Evolutionary conservation across 2,888 invertebrate species (phyloP), one percentile per base, ranked within the genome.

Genomic region (Cantharis nigra): DNA sequence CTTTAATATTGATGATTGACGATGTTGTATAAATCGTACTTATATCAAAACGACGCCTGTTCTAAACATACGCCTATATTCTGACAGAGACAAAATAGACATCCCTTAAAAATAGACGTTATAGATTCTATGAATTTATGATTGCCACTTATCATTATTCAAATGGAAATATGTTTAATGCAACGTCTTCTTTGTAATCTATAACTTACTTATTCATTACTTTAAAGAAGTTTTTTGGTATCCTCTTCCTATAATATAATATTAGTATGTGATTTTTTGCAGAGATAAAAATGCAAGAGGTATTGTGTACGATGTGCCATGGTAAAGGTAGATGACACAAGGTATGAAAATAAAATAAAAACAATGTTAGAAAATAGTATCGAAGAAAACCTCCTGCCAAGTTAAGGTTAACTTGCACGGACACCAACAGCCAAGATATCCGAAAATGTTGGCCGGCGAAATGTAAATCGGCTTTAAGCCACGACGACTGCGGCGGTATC

Each of bases 331-430:
- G 71, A 77, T 74, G 77, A 77, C 76, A 73, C 69, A 77, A 63
- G 74, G 69, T 67, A 75, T 70, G 73, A 80, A 78, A 77, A 78
- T 80, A 77, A 77, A 79, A 76, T 75, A 79, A 77, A 77, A 81
- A 74, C 78, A 70, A 75, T 73, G 77, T 49, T 77, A 64, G 78
- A 76, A 77, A 70, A 75, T 75, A 69, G 69, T 67, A 71, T 23
- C 63, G 64, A 78, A 75, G 70, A 70, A 63, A 75, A 75, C 67
- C 75, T 33, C 69, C 70, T 75, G 78, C 72, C 78, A 75, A 75
- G 72, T 75, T 67, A 71, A 75, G 72, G 70, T 67, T 30, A 69
- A 14, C 73, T 65, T 62, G 16, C 33, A 64, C 23, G 20, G 20
- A 20, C 3, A 20, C 20, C 20, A 20, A 20, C 20, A 69, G 30